These are phyloP conservation scores for Pseudolaguvia tuberculata DNA, from an alignment of 2,113 vertebrate species.

Conservation along the genomic window DNA sequence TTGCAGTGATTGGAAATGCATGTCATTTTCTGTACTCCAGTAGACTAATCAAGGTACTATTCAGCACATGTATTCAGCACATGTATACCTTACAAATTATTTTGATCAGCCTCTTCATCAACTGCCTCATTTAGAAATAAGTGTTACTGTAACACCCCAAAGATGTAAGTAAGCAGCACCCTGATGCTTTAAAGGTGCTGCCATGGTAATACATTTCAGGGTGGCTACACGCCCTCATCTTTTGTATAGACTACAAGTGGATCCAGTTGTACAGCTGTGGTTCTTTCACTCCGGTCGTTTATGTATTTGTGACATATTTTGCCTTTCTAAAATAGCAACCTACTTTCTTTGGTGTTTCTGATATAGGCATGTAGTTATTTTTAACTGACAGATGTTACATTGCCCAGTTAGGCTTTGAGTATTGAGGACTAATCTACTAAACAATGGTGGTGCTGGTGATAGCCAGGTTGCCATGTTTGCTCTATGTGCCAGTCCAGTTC, in stretches of 20 bases:
- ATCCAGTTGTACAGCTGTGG: slow-evolving; percentile 36
- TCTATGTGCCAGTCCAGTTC: slow-evolving; percentile 6
- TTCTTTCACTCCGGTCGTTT: slow-evolving; percentile 49
- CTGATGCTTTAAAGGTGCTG: slow-evolving; percentile 43
- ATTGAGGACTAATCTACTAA: slow-evolving; percentile 2
- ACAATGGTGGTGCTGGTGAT: slow-evolving; percentile 1
- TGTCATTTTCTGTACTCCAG: neutral
- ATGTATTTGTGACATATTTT: slow-evolving; percentile 44
- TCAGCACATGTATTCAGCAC: slow-evolving; percentile 57
- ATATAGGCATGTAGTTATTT: neutral
- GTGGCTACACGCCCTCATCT: slow-evolving; percentile 33
- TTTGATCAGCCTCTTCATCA: slow-evolving; percentile 50
- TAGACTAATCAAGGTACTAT: slow-evolving; percentile 60
- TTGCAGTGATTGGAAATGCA: slow-evolving; percentile 47
- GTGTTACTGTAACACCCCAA: slow-evolving; percentile 53
- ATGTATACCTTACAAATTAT: slow-evolving; percentile 57
- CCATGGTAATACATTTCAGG: slow-evolving; percentile 51
- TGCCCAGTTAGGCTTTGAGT: slow-evolving; percentile 23
- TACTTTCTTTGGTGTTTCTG: slow-evolving; percentile 31
- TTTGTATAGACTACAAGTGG: slow-evolving; percentile 47
- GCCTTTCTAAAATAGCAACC: neutral
- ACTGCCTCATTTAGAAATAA: slow-evolving; percentile 55
- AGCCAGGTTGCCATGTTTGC: neutral
- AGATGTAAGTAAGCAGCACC: slow-evolving; percentile 24
- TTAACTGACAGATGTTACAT: slow-evolving; percentile 25